phyloP scores from a whole-genome alignment of 2,113 vertebrate species.

The Neogobius melanostomus region DNA sequence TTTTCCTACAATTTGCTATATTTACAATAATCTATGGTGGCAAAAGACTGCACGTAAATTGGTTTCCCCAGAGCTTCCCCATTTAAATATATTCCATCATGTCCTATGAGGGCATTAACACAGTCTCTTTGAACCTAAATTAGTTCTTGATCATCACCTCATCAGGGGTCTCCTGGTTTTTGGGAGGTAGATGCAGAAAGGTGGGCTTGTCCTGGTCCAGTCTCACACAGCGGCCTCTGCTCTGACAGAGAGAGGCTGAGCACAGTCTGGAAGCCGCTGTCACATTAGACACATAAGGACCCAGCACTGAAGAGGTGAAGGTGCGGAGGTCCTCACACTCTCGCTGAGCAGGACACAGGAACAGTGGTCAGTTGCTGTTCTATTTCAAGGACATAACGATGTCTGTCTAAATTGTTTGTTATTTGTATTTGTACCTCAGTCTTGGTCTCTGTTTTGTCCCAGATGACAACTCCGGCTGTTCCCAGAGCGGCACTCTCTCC shows the following conservation, averaged over 20 bases:
- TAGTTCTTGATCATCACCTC: slow-evolving; percentile 21
- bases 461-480: slow-evolving; percentile 88
- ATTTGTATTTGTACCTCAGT: slow-evolving; percentile 65
- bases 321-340: slow-evolving; percentile 73
- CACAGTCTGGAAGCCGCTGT: slow-evolving; percentile 76
- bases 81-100: too few relatives aligned
- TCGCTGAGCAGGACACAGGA: slow-evolving; percentile 53
- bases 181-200: slow-evolving; percentile 74
- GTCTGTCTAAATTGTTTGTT: too few relatives aligned
- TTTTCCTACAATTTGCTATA: too few relatives aligned
- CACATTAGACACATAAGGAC: slow-evolving; percentile 77
- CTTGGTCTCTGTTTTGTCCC: slow-evolving; percentile 77
- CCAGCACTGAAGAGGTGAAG: slow-evolving; percentile 72
- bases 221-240: slow-evolving; percentile 77
- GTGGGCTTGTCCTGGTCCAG: slow-evolving; percentile 66
- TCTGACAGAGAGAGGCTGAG: slow-evolving; percentile 74
- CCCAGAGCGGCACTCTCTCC: slow-evolving; percentile 90
- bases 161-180: slow-evolving; percentile 34
- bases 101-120: too few relatives aligned
- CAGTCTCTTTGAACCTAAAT: too few relatives aligned
- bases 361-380: not conserved
- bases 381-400: too few relatives aligned
- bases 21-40: too few relatives aligned
- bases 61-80: too few relatives aligned
- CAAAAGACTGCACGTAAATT: too few relatives aligned